Percentiles rank a stretch among this genome's conserved stretches.
Conservation (phyloP, 1,140 invertebrate genomes). For the Tetramorium alpestre region DNA sequence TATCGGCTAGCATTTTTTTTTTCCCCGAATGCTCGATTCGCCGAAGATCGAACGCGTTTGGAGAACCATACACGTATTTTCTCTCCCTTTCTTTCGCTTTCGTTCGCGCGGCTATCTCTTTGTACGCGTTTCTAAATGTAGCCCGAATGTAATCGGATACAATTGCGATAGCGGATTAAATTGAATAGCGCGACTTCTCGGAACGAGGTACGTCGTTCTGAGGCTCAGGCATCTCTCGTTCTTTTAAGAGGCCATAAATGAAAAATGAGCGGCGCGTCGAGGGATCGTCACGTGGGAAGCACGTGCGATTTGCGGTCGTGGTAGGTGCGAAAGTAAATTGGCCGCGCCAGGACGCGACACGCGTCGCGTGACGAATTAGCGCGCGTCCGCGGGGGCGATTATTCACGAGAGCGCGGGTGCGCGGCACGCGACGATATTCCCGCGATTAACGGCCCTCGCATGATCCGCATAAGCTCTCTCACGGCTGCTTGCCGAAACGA, state of each 20-base stretch:
- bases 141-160: not conserved
- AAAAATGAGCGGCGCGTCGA: not conserved
- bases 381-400: constrained; percentile 16
- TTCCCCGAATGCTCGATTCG: not conserved
- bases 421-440: constrained; percentile 48
- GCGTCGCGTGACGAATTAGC: constrained; percentile 53
- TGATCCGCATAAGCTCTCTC: constrained; percentile 11
- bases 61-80: not conserved
- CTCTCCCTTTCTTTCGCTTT: no score
- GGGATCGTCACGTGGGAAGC: constrained; percentile 14
- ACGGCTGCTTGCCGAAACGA: not conserved
- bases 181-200: not conserved
- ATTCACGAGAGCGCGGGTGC: constrained; percentile 26
- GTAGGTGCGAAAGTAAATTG: constrained; percentile 40
- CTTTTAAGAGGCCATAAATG: not conserved
- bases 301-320: constrained; percentile 22
- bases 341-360: not conserved
- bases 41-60: not conserved
- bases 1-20: constrained; percentile 6
- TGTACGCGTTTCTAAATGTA: not conserved
- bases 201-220: not conserved
- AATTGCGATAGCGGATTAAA: not conserved
- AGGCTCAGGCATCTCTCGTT: not conserved
- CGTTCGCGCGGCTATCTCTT: not conserved
- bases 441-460: constrained; percentile 40